Conservation (phyloP, 1,140 invertebrate genomes). For the Panonychus citri region DNA sequence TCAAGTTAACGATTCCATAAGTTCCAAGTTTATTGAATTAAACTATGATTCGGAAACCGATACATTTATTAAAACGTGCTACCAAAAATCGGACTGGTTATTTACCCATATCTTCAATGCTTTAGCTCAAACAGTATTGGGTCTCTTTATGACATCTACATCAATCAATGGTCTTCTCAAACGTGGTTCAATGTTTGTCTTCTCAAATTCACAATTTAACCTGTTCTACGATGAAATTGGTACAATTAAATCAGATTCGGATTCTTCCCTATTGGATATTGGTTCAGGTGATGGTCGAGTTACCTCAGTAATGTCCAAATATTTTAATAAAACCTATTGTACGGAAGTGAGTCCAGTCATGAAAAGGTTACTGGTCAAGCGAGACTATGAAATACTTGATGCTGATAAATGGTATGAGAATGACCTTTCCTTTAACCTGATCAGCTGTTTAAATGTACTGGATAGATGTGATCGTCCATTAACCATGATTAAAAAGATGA, state of each 20-base stretch:
- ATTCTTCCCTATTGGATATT: slow-evolving; percentile 41
- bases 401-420: slow-evolving; percentile 42
- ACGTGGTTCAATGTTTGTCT: slow-evolving; percentile 77
- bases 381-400: slow-evolving; percentile 48
- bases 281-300: slow-evolving; percentile 78
- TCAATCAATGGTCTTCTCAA: slow-evolving; percentile 62
- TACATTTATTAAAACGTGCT: slow-evolving; percentile 40
- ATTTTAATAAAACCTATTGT: slow-evolving; percentile 38
- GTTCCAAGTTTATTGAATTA: neutral
- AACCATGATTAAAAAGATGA: slow-evolving; percentile 42
- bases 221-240: slow-evolving; percentile 15
- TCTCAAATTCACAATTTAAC: slow-evolving; percentile 48
- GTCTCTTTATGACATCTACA: slow-evolving; percentile 51
- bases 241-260: neutral
- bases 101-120: slow-evolving; percentile 51
- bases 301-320: slow-evolving; percentile 41
- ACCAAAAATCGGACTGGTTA: slow-evolving; percentile 44
- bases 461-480: slow-evolving; percentile 63
- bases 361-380: slow-evolving; percentile 40
- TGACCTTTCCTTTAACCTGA: slow-evolving; percentile 40
- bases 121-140: slow-evolving; percentile 38
- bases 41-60: slow-evolving; percentile 40
- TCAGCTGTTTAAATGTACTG: slow-evolving; percentile 65
- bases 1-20: neutral
- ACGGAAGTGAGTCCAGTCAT: slow-evolving; percentile 68